A percentile compares a stretch with the other conserved stretches of the same genome.
These are phyloP conservation scores for Drosophila gunungcola DNA, from an alignment of 1,140 invertebrate genomes.

Conservation along the genomic window DNA sequence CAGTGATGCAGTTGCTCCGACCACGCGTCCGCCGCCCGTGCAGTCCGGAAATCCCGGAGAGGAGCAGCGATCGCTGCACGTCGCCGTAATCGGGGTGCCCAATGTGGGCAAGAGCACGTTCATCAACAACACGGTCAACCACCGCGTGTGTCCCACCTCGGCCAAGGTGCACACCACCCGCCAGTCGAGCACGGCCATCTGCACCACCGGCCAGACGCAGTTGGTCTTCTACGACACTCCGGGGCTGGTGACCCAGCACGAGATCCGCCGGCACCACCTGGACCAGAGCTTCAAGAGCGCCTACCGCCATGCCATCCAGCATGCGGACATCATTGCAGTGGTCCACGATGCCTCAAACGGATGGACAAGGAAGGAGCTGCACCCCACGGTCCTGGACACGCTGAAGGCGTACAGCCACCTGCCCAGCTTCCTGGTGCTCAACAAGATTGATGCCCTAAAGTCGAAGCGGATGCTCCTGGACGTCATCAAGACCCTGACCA, in stretches of 20 bases:
- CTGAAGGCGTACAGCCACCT: constrained; percentile 88
- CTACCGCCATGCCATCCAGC: constrained; percentile 87
- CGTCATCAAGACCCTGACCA: constrained; percentile 89
- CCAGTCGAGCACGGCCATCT: constrained; percentile 89
- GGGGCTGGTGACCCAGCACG: constrained; percentile 89
- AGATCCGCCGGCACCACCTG: constrained; percentile 89
- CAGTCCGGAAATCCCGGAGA: neutral
- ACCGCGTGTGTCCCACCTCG: constrained; percentile 94
- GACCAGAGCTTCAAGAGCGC: constrained; percentile 88
- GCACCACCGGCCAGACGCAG: constrained; percentile 91
- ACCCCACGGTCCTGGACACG: constrained; percentile 89
- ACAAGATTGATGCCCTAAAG: constrained; percentile 94
- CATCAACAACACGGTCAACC: constrained; percentile 92
- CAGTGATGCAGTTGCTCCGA: constrained; percentile 7
- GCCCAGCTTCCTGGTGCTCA: constrained; percentile 92
- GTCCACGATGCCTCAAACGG: constrained; percentile 93
- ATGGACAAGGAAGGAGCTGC: constrained; percentile 88
- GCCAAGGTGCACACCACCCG: constrained; percentile 96
- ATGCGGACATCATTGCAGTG: constrained; percentile 93
- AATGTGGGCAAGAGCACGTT: constrained; percentile 98
- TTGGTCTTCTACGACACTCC: constrained; percentile 95
- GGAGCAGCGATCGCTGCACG: constrained; percentile 88
- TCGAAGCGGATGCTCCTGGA: constrained; percentile 91
- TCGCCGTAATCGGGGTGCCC: constrained; percentile 95
- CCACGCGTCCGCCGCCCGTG: neutral